phyloP scores from a whole-genome alignment of 2,113 vertebrate genomes.

The Phoxinus phoxinus region DNA sequence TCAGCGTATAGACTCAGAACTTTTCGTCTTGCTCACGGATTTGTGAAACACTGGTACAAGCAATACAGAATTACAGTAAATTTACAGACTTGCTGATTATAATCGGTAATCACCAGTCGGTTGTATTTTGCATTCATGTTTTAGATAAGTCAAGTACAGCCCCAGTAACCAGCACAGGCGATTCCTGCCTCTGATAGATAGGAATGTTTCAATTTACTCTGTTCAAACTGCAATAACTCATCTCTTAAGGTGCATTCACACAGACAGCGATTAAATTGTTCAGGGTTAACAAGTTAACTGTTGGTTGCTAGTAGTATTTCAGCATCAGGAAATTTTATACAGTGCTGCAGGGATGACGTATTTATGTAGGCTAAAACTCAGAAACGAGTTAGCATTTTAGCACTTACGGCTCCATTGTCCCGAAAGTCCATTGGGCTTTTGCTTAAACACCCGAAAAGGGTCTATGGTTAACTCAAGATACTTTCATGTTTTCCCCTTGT shows the following conservation, averaged over 20 bases:
- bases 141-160: neutral
- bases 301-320: neutral
- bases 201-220: conserved; percentile 5
- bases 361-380: neutral
- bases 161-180: neutral
- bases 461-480: neutral
- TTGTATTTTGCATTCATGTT: neutral
- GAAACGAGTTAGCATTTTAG: neutral
- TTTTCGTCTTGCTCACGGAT: neutral
- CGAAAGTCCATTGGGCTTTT: neutral
- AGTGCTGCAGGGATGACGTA: neutral
- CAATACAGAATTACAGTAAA: conserved; percentile 15
- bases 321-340: neutral
- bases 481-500: neutral
- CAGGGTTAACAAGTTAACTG: neutral
- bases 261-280: neutral
- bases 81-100: neutral
- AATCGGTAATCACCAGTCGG: neutral
- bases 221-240: conserved; percentile 25
- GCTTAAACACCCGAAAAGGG: neutral
- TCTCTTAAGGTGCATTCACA: neutral
- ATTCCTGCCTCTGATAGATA: neutral
- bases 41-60: neutral
- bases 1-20: conserved; percentile 3
- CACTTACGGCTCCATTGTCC: neutral